Base-by-base conservation (phyloP, 2,113 vertebrate genomes). In the Apistogramma diplotaenia region DNA sequence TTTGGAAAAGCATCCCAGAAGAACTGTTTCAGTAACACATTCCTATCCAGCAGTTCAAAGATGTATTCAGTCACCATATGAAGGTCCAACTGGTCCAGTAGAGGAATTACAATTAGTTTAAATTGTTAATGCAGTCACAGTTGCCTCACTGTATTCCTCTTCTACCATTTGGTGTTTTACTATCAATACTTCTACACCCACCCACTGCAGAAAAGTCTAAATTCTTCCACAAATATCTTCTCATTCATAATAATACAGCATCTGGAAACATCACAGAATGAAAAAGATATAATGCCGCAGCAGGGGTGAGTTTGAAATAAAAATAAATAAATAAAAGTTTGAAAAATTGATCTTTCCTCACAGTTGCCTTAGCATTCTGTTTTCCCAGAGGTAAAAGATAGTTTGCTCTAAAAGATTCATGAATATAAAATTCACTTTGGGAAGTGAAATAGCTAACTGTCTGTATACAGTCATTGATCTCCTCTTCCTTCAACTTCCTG, bases 401-500 rank as follows among this genome's bases (percentile, higher is more conserved):
- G 51, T 62, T 84, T 71, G 8, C 25, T 71, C 6, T 56, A 31
- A 70, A 21, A 67, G 18, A 57, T 46, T 51, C 29, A 60, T 73
- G 33, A 71, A 73, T 43, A 53, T 60, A 37, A 57, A 27, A 19
- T 76, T 54, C 18, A 65, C 65, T 18, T 70, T 49, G 31, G 16
- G 25, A 70, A 31, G 65, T 70, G 65, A 70, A 13, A 31, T 31
- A 51, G 43, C 65, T 74, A n/a, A 51, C 43, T n/a, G 10, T 70
- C 56, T 62, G 3, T 46, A 40, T 79, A 33, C 29, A 54, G 58
- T 77, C 29, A 77, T 62, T 60, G 82, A 87, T 76, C 54, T 72
- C 29, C n/a, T 78, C 35, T 12, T 79, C 37, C n/a, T 81, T 67
- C 43, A 79, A 62, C 11, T 33, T 21, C 15, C 19, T 79, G 67